These are phyloP conservation scores for Pipistrellus kuhlii DNA, from an alignment of 2,797 vertebrate species.

Conservation along the genomic window DNA sequence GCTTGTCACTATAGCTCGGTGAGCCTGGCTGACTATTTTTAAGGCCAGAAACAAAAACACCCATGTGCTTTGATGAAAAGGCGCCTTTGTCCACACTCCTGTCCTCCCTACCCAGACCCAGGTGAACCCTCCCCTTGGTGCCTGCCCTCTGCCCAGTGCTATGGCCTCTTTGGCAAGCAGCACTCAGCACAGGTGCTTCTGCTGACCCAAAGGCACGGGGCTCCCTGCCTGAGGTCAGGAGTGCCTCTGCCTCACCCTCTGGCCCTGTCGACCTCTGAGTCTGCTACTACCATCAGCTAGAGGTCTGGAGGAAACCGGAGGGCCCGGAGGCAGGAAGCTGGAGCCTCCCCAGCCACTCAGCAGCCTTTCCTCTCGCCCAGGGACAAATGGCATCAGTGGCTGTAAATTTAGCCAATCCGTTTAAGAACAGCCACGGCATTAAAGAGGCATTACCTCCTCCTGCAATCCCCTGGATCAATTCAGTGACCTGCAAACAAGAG, in stretches of 20 bases:
- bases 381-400: constrained; percentile 71
- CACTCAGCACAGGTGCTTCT: not conserved
- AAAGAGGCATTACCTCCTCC: constrained; percentile 64
- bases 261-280: not conserved
- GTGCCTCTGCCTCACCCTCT: not conserved
- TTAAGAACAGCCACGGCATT: constrained; percentile 69
- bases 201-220: accelerated
- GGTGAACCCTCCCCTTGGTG: not conserved
- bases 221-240: not conserved
- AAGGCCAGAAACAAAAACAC: not conserved
- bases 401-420: constrained; percentile 75
- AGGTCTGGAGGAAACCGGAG: not conserved
- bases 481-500: constrained; percentile 45
- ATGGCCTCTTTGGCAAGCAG: not conserved
- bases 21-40: not conserved
- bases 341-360: not conserved
- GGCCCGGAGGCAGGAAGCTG: not conserved
- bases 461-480: not conserved
- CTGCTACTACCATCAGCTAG: no score
- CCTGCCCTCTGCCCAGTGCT: not conserved
- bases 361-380: not conserved
- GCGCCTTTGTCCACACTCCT: not conserved
- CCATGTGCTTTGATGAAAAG: not conserved
- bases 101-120: not conserved
- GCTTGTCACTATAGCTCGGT: not conserved